A percentile compares a stretch with the other conserved stretches of the same genome.
phyloP scores from a whole-genome alignment of 2,888 invertebrate genomes.

The Onthophagus sagittarius region DNA sequence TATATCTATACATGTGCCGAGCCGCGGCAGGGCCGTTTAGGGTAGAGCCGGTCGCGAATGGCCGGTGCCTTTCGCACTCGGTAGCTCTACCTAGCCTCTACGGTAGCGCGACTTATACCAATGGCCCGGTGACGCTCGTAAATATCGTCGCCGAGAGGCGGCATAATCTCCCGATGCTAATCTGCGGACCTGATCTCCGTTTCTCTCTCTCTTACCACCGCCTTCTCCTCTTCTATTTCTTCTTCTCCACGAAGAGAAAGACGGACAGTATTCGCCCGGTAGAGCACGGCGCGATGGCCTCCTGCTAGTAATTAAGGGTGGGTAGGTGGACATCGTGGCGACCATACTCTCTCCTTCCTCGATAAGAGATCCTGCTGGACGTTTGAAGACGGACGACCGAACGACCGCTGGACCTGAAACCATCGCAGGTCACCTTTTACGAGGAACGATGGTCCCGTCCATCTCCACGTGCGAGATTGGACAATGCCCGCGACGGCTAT shows the following conservation, averaged over 20 bases:
- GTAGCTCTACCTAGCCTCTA: constrained; percentile 5
- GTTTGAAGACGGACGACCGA: constrained; percentile 23
- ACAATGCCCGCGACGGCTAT: constrained; percentile 7
- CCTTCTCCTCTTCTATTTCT: background rate
- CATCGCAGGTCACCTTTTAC: background rate
- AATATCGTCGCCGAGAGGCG: constrained; percentile 34
- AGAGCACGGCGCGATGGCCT: constrained; percentile 12
- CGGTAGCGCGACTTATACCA: constrained; percentile 31
- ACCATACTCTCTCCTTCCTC: constrained; percentile 3
- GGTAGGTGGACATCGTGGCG: constrained; percentile 9
- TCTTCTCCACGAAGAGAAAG: constrained; percentile 17
- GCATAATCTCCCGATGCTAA: constrained; percentile 37
- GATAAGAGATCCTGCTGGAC: constrained; percentile 24
- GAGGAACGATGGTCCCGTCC: constrained; percentile 7
- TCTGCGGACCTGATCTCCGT: constrained; percentile 26
- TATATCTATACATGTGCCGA: background rate
- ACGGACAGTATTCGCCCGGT: background rate
- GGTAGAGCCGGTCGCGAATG: constrained; percentile 8
- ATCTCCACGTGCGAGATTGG: constrained; percentile 5
- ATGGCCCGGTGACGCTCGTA: constrained; percentile 35
- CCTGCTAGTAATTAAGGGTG: constrained; percentile 17
- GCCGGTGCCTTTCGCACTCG: constrained; percentile 7
- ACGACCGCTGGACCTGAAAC: background rate
- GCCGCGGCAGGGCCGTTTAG: background rate
- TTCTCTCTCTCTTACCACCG: constrained; percentile 1